A percentile compares a stretch with the other conserved stretches of the same genome.
phyloP scores from a whole-genome alignment of 2,888 invertebrate genomes.

The Eupithecia inturbata region DNA sequence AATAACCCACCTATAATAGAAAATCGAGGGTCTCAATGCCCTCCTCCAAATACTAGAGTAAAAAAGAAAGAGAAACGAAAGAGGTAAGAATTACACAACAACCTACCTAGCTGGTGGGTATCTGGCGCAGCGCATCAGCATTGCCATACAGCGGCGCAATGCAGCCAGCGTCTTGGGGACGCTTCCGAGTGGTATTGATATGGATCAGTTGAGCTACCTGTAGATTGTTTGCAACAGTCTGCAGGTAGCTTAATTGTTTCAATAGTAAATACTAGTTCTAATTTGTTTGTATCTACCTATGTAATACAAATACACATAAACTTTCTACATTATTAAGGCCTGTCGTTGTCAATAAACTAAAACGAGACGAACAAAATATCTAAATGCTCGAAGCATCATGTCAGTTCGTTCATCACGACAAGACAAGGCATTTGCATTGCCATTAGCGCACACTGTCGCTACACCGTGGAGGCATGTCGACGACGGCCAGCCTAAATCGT shows the following conservation, averaged over 20 bases:
- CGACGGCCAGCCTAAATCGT: constrained; percentile 31
- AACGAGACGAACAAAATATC: not conserved
- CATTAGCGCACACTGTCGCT: constrained; percentile 51
- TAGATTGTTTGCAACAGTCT: no score
- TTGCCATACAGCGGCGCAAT: no score
- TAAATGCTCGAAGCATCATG: not conserved
- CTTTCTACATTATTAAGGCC: not conserved
- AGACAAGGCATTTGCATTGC: constrained; percentile 56
- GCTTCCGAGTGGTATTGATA: no score
- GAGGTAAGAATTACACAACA: not conserved
- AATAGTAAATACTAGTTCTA: no score
- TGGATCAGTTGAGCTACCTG: no score
- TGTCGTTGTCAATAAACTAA: not conserved
- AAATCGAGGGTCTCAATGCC: not conserved
- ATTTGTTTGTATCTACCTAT: no score
- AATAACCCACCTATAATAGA: not conserved
- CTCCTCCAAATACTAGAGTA: not conserved
- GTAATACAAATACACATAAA: not conserved
- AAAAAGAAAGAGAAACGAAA: no score
- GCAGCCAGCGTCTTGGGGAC: no score
- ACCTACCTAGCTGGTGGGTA: no score
- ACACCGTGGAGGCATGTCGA: constrained; percentile 24
- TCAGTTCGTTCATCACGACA: constrained; percentile 25
- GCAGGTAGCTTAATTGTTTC: no score
- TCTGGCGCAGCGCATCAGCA: no score